Conservation (phyloP, 2,888 invertebrate genomes). For the Brenthis ino region DNA sequence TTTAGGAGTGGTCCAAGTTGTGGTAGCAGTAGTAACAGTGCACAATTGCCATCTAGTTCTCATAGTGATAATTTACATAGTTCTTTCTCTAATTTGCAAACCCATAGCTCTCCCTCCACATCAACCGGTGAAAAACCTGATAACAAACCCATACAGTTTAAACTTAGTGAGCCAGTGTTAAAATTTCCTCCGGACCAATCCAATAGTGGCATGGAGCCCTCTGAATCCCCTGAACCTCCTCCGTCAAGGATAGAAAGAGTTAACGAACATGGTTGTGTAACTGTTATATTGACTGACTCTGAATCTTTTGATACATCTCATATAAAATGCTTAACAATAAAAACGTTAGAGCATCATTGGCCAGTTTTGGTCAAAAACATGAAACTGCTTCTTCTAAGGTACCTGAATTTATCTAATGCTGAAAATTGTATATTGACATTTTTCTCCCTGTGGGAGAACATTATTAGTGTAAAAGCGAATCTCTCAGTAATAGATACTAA, state of each 20-base stretch:
- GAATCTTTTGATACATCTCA: slow-evolving; percentile 93
- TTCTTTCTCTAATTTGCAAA: slow-evolving; percentile 77
- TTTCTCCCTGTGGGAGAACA: slow-evolving; percentile 93
- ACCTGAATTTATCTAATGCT: slow-evolving; percentile 82
- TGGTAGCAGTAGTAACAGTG: slow-evolving; percentile 47
- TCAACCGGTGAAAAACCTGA: slow-evolving; percentile 55
- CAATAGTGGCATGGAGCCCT: slow-evolving; percentile 55
- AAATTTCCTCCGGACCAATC: slow-evolving; percentile 59
- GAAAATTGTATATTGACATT: slow-evolving; percentile 91
- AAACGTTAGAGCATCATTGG: slow-evolving; percentile 93
- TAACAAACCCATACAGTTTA: slow-evolving; percentile 57
- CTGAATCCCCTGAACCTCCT: slow-evolving; percentile 61
- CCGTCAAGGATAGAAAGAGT: slow-evolving; percentile 69
- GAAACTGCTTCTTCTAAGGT: slow-evolving; percentile 81
- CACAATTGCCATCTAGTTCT: slow-evolving; percentile 55
- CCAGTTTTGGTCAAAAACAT: slow-evolving; percentile 89
- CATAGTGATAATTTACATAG: slow-evolving; percentile 66
- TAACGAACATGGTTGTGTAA: slow-evolving; percentile 81
- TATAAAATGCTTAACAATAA: slow-evolving; percentile 92
- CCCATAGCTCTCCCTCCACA: slow-evolving; percentile 64
- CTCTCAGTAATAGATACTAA: slow-evolving; percentile 94
- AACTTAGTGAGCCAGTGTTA: slow-evolving; percentile 70
- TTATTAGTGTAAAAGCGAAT: slow-evolving; percentile 95
- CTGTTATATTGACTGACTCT: slow-evolving; percentile 87
- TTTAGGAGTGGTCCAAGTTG: slow-evolving; percentile 69